Conservation (phyloP, 1,140 invertebrate genomes). For the Drosophila triauraria region DNA sequence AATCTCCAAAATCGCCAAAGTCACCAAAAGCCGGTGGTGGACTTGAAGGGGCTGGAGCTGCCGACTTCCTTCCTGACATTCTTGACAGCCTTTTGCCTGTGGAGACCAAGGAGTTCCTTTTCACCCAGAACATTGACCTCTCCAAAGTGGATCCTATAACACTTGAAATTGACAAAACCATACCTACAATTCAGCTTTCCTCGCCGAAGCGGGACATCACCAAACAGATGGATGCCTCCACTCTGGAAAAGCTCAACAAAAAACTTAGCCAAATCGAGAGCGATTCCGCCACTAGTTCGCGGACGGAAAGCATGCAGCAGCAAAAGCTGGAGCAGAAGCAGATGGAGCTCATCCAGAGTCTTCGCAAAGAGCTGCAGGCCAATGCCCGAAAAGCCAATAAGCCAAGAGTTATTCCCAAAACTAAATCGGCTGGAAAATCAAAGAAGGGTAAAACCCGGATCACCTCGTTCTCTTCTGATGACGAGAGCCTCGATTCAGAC, state of each 20-base stretch:
- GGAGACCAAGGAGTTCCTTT: conserved; percentile 87
- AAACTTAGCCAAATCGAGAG: conserved; percentile 90
- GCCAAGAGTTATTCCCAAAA: conserved; percentile 80
- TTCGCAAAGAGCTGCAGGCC: conserved; percentile 80
- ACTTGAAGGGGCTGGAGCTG: conserved; percentile 19
- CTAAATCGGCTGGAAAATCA: conserved; percentile 73
- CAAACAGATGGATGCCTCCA: conserved; percentile 88
- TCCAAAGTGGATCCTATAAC: conserved; percentile 90
- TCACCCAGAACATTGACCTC: conserved; percentile 90
- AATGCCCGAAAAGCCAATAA: conserved; percentile 77
- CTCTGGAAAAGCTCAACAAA: conserved; percentile 89
- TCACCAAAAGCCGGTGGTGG: conserved; percentile 56
- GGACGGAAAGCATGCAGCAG: conserved; percentile 88
- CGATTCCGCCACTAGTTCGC: conserved; percentile 89
- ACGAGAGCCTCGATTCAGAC: conserved; percentile 90
- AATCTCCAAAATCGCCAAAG: conserved; percentile 87
- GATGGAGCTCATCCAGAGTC: conserved; percentile 83
- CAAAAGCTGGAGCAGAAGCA: conserved; percentile 86
- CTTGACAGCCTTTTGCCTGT: conserved; percentile 79
- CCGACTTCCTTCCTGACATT: conserved; percentile 82
- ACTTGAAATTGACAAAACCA: conserved; percentile 88
- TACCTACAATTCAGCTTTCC: conserved; percentile 87
- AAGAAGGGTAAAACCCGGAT: conserved; percentile 89
- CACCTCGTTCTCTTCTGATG: conserved; percentile 90
- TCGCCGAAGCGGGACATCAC: conserved; percentile 89